These are phyloP conservation scores for Tillus elongatus DNA, from an alignment of 2,888 invertebrate genomes.

Conservation along the genomic window DNA sequence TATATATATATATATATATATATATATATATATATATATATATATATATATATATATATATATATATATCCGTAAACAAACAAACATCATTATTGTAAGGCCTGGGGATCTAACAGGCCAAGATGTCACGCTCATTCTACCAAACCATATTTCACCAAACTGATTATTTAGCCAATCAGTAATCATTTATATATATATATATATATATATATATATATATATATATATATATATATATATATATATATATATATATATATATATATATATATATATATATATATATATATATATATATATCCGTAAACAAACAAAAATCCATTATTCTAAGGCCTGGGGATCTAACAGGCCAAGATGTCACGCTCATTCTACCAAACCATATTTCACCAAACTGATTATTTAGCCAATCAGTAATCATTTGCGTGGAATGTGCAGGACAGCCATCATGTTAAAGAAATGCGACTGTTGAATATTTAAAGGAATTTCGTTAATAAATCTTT, in stretches of 20 bases:
- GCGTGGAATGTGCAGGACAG: slow-evolving; percentile 2
- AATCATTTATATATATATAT: no score
- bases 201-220: no score
- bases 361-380: slow-evolving; percentile 2
- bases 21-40: no score
- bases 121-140: slow-evolving; percentile 2
- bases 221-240: no score
- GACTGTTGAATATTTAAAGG: slow-evolving; percentile 1
- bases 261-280: no score
- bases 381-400: slow-evolving; percentile 2
- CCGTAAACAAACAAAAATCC: background rate
- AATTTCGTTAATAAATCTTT: background rate
- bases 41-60: no score
- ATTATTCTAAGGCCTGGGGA: slow-evolving; percentile 1
- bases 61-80: slow-evolving; percentile 1
- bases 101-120: slow-evolving; percentile 2
- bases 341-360: slow-evolving; percentile 4
- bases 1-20: no score
- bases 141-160: slow-evolving; percentile 2
- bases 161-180: slow-evolving; percentile 2
- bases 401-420: slow-evolving; percentile 1
- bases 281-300: no score
- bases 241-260: no score
- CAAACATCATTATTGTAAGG: slow-evolving; percentile 1
- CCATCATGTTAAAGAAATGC: slow-evolving; percentile 3